Evolutionary conservation across 2,113 vertebrate genomes (phyloP), one percentile per base, ranked within the genome.

Genomic region (Rhea americana): DNA sequence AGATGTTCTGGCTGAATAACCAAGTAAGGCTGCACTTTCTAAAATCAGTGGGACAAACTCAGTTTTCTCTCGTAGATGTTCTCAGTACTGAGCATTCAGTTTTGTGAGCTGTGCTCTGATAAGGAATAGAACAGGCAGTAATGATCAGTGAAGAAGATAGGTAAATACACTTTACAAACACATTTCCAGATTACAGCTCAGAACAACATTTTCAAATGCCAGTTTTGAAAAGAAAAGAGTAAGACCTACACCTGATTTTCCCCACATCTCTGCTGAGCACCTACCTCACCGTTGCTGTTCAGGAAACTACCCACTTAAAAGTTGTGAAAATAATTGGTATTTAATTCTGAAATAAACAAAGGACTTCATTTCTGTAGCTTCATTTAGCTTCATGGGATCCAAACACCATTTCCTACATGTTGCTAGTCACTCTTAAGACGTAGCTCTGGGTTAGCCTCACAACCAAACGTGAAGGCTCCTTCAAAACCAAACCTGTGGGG

Each of bases 31-130:
- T 74, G 35, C 7, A 37, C 19, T 70, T 85, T 50, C 16, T 77
- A 45, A 84, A 86, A 47, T 1, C 1, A 1, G 3, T 26, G 61
- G 17, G 14, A 67, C 37, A 84, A 35, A 70, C 9, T 21, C 30
- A 59, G 37, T 88, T 90, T 87, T 96, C 78, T 91, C 68, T 78
- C 93, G 75, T 35, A 93, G 58, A 91, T 94, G 91, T 47, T 75
- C 45, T 93, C 82, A 95, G 93, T 66, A 65, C 58, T 88, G 89
- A 13, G 32, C 90, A 17, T 59, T 94, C 87, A 91, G 58, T 92
- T 94, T 94, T 91, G 41, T 96, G 55, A 91, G 82, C 92, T 71
- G 80, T 9, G 3, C 16, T 88, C 28, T 48, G 37, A 74, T 85
- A 88, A 6, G 47, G 12, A 56, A 72, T 68, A 28, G 20, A 55